These are phyloP conservation scores for Neodiprion lecontei DNA, from an alignment of 1,140 invertebrate species.

Conservation along the genomic window DNA sequence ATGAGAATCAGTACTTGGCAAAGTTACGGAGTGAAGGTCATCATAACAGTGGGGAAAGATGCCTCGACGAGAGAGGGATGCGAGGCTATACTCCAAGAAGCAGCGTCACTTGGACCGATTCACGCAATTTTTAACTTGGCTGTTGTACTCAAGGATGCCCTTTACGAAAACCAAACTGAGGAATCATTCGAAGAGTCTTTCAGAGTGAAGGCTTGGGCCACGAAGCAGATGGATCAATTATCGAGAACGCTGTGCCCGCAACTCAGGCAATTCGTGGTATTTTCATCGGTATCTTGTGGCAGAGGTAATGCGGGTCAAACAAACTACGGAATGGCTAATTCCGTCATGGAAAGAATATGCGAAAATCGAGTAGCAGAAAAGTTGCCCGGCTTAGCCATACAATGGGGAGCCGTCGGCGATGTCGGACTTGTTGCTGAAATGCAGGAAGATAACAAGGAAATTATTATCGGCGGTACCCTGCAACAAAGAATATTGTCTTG, in stretches of 20 bases:
- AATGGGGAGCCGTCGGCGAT: slow-evolving; percentile 77
- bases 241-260: slow-evolving; percentile 66
- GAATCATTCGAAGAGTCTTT: slow-evolving; percentile 66
- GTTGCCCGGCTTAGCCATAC: slow-evolving; percentile 71
- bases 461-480: slow-evolving; percentile 80
- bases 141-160: slow-evolving; percentile 69
- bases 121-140: slow-evolving; percentile 87
- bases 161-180: slow-evolving; percentile 70
- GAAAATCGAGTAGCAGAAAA: slow-evolving; percentile 66
- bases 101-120: slow-evolving; percentile 69
- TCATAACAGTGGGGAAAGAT: slow-evolving; percentile 69
- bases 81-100: slow-evolving; percentile 66
- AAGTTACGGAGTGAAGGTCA: slow-evolving; percentile 67
- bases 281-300: slow-evolving; percentile 89
- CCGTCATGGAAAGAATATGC: slow-evolving; percentile 77
- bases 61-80: slow-evolving; percentile 70
- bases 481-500: slow-evolving; percentile 86
- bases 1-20: slow-evolving; percentile 70
- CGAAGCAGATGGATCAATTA: slow-evolving; percentile 67
- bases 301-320: slow-evolving; percentile 88
- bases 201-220: slow-evolving; percentile 68
- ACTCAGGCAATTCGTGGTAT: slow-evolving; percentile 74
- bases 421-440: slow-evolving; percentile 80
- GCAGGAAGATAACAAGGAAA: slow-evolving; percentile 80
- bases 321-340: slow-evolving; percentile 85